These are phyloP conservation scores for Lamprotornis superbus DNA, from an alignment of 2,113 vertebrate genomes.

Conservation along the genomic window DNA sequence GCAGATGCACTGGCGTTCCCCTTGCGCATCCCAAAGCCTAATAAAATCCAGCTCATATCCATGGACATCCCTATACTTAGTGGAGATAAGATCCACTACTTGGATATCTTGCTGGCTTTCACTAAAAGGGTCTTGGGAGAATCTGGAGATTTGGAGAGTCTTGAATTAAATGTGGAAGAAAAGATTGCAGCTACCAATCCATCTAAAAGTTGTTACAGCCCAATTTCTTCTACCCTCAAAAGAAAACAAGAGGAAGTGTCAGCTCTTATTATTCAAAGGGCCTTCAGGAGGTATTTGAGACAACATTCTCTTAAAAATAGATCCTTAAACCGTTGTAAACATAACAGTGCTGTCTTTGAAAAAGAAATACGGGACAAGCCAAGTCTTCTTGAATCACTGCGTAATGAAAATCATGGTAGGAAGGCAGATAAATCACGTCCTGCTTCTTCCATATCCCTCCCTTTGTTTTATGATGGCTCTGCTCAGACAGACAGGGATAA, in stretches of 20 bases:
- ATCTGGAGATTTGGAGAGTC: slow-evolving; percentile 79
- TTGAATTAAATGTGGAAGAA: slow-evolving; percentile 91
- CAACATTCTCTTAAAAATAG: slow-evolving; percentile 69
- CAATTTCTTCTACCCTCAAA: slow-evolving; percentile 89
- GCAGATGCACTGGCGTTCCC: slow-evolving; percentile 88
- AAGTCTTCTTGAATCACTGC: slow-evolving; percentile 71
- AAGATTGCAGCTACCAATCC: slow-evolving; percentile 86
- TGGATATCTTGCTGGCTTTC: slow-evolving; percentile 96
- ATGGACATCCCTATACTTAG: slow-evolving; percentile 98
- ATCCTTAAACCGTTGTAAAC: slow-evolving; percentile 68
- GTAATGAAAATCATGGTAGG: slow-evolving; percentile 68
- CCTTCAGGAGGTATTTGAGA: slow-evolving; percentile 81
- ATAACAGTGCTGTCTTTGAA: slow-evolving; percentile 60
- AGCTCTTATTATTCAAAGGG: slow-evolving; percentile 84
- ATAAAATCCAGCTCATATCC: slow-evolving; percentile 85
- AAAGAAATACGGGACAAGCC: slow-evolving; percentile 65
- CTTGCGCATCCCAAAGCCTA: slow-evolving; percentile 90
- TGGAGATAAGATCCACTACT: slow-evolving; percentile 91
- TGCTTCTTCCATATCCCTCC: slow-evolving; percentile 72
- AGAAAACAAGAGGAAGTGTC: slow-evolving; percentile 88
- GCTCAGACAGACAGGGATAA: slow-evolving; percentile 62
- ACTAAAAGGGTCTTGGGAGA: slow-evolving; percentile 92
- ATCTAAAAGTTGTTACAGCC: slow-evolving; percentile 82
- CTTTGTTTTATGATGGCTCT: slow-evolving; percentile 79
- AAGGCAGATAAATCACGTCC: slow-evolving; percentile 27